A percentile compares a stretch with the other conserved stretches of the same genome.
Conservation (phyloP, 64 coral and sea anemone species). For the Orbicella faveolata region DNA sequence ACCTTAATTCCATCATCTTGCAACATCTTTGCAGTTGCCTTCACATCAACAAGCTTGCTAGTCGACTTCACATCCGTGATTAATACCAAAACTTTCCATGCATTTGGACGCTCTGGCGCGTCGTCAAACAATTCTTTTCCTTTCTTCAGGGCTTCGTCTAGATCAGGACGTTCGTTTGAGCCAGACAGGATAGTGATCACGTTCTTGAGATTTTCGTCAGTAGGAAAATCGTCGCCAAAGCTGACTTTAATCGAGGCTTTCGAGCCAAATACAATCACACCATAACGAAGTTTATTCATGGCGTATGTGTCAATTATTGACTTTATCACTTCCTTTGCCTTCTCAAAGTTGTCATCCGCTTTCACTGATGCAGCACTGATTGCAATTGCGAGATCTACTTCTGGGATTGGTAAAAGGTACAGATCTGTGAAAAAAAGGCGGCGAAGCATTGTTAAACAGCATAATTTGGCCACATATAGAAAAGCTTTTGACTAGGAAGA, state of each 20-base stretch:
- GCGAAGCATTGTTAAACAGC: no score
- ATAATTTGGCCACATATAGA: no score
- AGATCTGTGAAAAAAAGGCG: background rate
- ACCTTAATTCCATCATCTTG: constrained; percentile 56
- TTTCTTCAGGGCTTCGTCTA: constrained; percentile 63
- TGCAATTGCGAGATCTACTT: constrained; percentile 75
- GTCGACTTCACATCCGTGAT: constrained; percentile 64
- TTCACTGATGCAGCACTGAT: constrained; percentile 57
- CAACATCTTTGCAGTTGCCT: constrained; percentile 11
- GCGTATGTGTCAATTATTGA: constrained; percentile 69
- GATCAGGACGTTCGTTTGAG: constrained; percentile 22
- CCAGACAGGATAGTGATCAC: constrained; percentile 31
- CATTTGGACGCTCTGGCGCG: constrained; percentile 45
- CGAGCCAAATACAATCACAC: constrained; percentile 75
- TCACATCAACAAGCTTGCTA: constrained; percentile 35
- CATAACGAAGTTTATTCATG: constrained; percentile 56
- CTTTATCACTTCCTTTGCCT: constrained; percentile 63
- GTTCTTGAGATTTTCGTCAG: constrained; percentile 57
- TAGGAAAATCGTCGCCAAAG: constrained; percentile 41
- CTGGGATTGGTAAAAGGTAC: constrained; percentile 31
- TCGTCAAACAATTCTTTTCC: constrained; percentile 60
- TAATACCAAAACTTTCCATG: constrained; percentile 58
- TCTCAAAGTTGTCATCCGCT: constrained; percentile 57
- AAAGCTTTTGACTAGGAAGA: no score
- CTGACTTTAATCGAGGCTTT: constrained; percentile 30